A percentile compares a stretch with the other conserved stretches of the same genome.
Conservation (phyloP, 2,888 invertebrate genomes). For the Villa cingulata region DNA sequence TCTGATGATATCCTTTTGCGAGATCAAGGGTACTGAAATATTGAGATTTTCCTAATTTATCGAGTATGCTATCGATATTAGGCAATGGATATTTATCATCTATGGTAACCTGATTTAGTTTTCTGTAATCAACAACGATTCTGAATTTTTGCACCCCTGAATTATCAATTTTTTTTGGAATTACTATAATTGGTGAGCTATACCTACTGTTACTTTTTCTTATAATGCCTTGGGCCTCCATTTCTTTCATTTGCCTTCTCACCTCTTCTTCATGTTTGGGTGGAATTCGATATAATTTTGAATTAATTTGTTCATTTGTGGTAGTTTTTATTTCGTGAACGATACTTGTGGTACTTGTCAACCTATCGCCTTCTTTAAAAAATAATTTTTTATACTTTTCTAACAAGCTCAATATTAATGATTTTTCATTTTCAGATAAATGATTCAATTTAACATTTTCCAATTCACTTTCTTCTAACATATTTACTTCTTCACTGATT, state of each 20-base stretch:
- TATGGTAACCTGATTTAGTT: conserved; percentile 7
- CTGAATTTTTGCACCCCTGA: conserved; percentile 9
- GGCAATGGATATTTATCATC: conserved; percentile 8
- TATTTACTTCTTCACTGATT: conserved; percentile 4
- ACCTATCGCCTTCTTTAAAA: conserved; percentile 10
- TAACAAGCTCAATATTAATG: conserved; percentile 1
- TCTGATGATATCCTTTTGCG: conserved; percentile 1
- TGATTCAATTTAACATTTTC: conserved; percentile 5
- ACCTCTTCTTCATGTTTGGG: conserved; percentile 5
- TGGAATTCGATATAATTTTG: conserved; percentile 7
- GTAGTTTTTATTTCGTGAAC: conserved; percentile 9
- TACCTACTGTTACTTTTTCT: conserved; percentile 7
- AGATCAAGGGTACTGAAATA: too few species aligned
- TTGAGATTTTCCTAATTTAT: conserved; percentile 9
- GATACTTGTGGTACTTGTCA: conserved; percentile 4
- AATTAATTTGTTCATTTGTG: conserved; percentile 8
- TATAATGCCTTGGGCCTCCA: conserved; percentile 11
- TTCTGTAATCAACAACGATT: conserved; percentile 10
- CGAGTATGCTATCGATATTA: conserved; percentile 8
- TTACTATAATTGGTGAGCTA: conserved; percentile 5
- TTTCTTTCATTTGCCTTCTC: conserved; percentile 5
- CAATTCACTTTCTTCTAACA: conserved; percentile 7
- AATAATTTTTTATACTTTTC: conserved; percentile 5
- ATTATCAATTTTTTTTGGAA: conserved; percentile 9
- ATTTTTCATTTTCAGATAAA: conserved; percentile 6